Evolutionary conservation across 2,797 vertebrate genomes (phyloP).

Genomic region (Pangasius djambal): DNA sequence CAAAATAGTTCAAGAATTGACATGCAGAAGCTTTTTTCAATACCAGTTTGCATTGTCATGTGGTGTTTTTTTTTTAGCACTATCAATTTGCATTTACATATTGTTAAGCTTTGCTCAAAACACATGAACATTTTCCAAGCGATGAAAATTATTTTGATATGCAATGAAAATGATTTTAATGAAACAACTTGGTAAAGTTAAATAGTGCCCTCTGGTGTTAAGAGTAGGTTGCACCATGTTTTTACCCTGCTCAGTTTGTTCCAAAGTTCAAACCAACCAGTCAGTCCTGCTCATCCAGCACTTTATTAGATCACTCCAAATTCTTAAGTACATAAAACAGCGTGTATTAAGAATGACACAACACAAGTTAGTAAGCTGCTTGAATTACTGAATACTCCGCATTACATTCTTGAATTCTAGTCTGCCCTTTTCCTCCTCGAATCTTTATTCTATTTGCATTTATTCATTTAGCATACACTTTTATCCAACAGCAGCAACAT

Average conservation of each 20-base stretch:
- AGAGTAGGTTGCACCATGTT: neutral
- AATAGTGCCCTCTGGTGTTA: slow-evolving; percentile 40
- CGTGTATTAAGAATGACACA: neutral
- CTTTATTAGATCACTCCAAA: neutral
- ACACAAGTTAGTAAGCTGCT: slow-evolving; percentile 9
- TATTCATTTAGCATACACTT: neutral
- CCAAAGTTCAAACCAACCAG: neutral
- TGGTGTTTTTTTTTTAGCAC: neutral
- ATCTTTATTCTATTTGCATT: neutral
- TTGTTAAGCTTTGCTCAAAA: neutral
- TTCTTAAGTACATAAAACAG: neutral
- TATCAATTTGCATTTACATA: neutral
- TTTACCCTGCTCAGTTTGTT: neutral
- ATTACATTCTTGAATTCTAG: neutral
- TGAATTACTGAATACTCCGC: neutral
- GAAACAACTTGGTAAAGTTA: slow-evolving; percentile 3
- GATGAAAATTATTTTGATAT: neutral
- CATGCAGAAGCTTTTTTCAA: neutral
- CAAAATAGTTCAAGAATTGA: neutral
- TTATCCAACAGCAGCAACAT: neutral
- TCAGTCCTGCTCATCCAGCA: neutral
- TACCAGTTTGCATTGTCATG: neutral
- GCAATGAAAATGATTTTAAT: neutral
- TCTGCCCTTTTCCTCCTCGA: neutral
- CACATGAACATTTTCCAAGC: neutral